Percentiles rank a stretch among this genome's conserved stretches.
Evolutionary conservation across 2,888 invertebrate genomes (phyloP).

Genomic region (Uropetala carovei): DNA sequence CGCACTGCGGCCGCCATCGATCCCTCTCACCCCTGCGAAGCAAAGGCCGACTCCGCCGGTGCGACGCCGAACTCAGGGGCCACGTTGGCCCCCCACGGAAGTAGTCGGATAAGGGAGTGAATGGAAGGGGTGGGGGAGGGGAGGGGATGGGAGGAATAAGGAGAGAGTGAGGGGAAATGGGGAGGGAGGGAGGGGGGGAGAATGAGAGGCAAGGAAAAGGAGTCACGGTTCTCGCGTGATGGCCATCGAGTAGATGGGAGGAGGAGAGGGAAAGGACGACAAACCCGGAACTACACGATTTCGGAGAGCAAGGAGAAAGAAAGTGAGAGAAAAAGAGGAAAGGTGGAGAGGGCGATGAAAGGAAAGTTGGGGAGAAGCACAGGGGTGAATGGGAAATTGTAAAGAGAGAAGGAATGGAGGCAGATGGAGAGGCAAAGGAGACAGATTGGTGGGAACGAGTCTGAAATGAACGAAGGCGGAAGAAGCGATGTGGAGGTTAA

Average conservation of each 20-base stretch:
- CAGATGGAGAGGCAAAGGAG: neutral
- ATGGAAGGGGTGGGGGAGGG: neutral
- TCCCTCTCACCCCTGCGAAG: conserved; percentile 14
- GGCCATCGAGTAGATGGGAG: neutral
- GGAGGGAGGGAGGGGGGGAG: neutral
- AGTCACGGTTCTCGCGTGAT: conserved; percentile 39
- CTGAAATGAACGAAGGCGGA: neutral
- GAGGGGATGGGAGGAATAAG: neutral
- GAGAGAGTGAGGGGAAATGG: neutral
- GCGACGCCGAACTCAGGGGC: conserved; percentile 40
- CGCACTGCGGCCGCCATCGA: conserved; percentile 62
- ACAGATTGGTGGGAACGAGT: neutral
- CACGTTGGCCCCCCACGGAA: conserved; percentile 14
- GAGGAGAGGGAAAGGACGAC: conserved; percentile 9
- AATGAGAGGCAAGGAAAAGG: neutral
- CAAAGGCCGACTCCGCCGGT: conserved; percentile 27
- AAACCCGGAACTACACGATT: conserved; percentile 37
- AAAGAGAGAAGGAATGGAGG: neutral
- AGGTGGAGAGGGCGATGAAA: no score
- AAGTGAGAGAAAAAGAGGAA: neutral
- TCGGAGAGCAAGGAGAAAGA: neutral
- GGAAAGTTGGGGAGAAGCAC: neutral
- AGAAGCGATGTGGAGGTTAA: neutral
- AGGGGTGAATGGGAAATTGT: neutral
- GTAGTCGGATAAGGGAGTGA: neutral